These are phyloP conservation scores for Pollenia labialis DNA, from an alignment of 2,888 invertebrate genomes.

Conservation along the genomic window DNA sequence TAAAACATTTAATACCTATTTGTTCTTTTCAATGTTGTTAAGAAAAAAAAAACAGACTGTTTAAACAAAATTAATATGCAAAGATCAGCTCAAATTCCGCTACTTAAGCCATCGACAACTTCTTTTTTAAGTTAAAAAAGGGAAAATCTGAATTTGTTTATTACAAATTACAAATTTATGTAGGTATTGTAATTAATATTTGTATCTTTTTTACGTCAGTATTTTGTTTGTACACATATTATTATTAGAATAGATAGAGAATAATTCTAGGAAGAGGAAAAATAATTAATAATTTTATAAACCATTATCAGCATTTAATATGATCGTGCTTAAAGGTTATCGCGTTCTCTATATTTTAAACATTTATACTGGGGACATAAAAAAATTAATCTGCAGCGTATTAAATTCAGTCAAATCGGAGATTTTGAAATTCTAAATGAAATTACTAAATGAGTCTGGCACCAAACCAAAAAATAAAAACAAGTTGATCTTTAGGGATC, in stretches of 20 bases:
- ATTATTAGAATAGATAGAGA: not conserved
- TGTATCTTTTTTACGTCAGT: no score
- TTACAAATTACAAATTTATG: slow-evolving; percentile 31
- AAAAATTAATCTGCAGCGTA: slow-evolving; percentile 41
- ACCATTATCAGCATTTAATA: slow-evolving; percentile 59
- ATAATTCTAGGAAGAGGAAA: slow-evolving; percentile 42
- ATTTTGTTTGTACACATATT: not conserved
- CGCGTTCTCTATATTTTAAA: slow-evolving; percentile 24
- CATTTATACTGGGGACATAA: slow-evolving; percentile 12
- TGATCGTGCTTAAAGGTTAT: slow-evolving; percentile 69
- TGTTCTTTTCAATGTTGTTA: slow-evolving; percentile 38
- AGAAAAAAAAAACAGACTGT: slow-evolving; percentile 13
- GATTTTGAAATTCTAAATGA: slow-evolving; percentile 45
- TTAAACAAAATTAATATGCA: slow-evolving; percentile 54
- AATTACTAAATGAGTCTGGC: slow-evolving; percentile 41
- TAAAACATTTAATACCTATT: slow-evolving; percentile 5
- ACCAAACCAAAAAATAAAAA: slow-evolving; percentile 7
- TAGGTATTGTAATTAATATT: not conserved
- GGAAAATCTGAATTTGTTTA: slow-evolving; percentile 1
- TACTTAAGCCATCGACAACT: slow-evolving; percentile 52
- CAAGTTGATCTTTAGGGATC: slow-evolving; percentile 40
- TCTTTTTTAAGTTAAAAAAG: slow-evolving; percentile 20
- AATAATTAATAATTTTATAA: slow-evolving; percentile 49
- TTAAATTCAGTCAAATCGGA: slow-evolving; percentile 33
- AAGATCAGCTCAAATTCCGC: slow-evolving; percentile 65